Evolutionary conservation across 2,797 vertebrate genomes (phyloP).

Genomic region (Hemibagrus guttatus): DNA sequence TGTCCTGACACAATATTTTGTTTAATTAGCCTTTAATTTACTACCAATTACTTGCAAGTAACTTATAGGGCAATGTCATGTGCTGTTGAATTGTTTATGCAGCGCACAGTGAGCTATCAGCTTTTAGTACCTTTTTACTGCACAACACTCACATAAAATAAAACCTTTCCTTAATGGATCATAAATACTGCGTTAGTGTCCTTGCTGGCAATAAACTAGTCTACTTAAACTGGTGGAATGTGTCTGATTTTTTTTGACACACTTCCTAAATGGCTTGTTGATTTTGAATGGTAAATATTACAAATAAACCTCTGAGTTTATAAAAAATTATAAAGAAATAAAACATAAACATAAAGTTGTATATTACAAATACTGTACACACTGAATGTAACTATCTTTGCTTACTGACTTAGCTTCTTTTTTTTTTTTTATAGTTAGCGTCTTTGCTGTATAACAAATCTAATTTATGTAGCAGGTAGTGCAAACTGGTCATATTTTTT

Average conservation of each 20-base stretch:
- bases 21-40: neutral
- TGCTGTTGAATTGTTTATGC: neutral
- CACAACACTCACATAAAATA: neutral
- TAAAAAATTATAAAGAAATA: too few relatives aligned
- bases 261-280: neutral
- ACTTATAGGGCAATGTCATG: neutral
- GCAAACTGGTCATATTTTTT: neutral
- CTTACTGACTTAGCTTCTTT: neutral
- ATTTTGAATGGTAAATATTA: neutral
- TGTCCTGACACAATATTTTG: neutral
- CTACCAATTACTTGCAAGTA: neutral
- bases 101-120: neutral
- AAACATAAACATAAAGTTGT: too few relatives aligned
- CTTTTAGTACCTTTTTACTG: neutral
- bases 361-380: neutral
- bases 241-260: neutral
- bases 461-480: too few relatives aligned
- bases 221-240: neutral
- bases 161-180: neutral
- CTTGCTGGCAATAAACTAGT: neutral
- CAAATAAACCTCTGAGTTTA: neutral
- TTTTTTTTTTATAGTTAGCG: neutral
- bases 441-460: neutral
- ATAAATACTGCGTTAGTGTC: neutral
- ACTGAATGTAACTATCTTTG: neutral